Percentiles rank a stretch among this genome's conserved stretches.
phyloP scores from a whole-genome alignment of 1,140 invertebrate species.

The Sarcophaga peregrina region DNA sequence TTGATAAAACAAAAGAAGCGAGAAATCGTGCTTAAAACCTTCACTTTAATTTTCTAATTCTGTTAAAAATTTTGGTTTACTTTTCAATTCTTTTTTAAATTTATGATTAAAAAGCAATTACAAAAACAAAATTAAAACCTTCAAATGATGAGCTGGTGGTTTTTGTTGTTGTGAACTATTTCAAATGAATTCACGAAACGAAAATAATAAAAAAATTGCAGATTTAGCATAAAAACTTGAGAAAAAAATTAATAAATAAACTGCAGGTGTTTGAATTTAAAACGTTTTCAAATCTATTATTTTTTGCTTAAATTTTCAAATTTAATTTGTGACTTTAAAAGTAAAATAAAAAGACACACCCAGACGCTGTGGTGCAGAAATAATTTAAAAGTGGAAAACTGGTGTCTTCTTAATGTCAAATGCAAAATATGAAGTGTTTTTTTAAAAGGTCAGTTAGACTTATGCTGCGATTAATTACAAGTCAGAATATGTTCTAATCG shows the following conservation, averaged over 20 bases:
- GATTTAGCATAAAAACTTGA: slow-evolving; percentile 3
- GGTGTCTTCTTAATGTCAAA: no score
- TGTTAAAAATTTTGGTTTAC: background rate
- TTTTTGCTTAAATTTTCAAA: background rate
- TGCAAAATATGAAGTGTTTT: no score
- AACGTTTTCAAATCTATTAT: background rate
- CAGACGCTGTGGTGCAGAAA: background rate
- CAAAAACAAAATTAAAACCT: slow-evolving; percentile 11
- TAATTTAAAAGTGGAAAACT: no score
- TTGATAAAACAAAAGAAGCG: background rate
- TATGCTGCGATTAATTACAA: no score
- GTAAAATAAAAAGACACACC: background rate
- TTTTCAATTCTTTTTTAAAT: no score
- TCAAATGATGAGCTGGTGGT: background rate
- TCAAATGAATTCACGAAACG: background rate
- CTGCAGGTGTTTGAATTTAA: slow-evolving; percentile 28
- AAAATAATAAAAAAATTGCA: background rate
- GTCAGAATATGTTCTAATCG: no score
- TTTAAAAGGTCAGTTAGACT: no score
- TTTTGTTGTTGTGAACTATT: no score
- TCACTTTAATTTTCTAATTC: slow-evolving; percentile 33
- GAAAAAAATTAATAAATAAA: no score
- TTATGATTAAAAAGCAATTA: background rate
- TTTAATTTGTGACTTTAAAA: background rate
- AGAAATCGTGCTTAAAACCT: slow-evolving; percentile 34